These are phyloP conservation scores for Scomberomorus guttatus DNA, from an alignment of 2,797 vertebrate species.

Conservation along the genomic window DNA sequence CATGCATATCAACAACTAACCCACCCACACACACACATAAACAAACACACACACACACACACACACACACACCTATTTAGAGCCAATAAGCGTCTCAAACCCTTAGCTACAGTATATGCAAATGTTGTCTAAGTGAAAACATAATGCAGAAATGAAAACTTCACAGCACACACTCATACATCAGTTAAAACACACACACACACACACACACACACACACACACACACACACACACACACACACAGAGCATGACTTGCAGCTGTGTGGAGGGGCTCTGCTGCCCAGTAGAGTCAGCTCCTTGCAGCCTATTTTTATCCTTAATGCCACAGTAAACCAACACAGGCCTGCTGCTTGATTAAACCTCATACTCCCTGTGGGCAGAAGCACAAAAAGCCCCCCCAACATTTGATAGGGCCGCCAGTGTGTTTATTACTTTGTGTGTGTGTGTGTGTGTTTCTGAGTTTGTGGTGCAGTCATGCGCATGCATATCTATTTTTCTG, in stretches of 20 bases:
- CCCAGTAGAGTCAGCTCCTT: constrained; percentile 64
- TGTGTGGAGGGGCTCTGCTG: constrained; percentile 14
- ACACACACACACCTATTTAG: not conserved
- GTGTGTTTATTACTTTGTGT: constrained; percentile 51
- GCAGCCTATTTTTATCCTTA: constrained; percentile 75
- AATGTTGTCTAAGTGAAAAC: constrained; percentile 16
- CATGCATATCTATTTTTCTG: constrained; percentile 58
- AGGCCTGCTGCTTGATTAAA: constrained; percentile 74
- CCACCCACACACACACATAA: not conserved
- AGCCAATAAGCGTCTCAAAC: not conserved
- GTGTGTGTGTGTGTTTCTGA: constrained; percentile 9
- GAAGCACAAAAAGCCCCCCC: constrained; percentile 50
- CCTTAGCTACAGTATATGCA: constrained; percentile 20
- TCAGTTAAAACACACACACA: not conserved
- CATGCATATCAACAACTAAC: not conserved
- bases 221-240: constrained; percentile 42
- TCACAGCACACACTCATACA: constrained; percentile 5
- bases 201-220: constrained; percentile 18
- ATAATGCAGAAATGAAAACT: constrained; percentile 6
- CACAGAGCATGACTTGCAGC: constrained; percentile 55
- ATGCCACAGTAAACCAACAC: constrained; percentile 73
- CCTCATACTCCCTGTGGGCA: constrained; percentile 60
- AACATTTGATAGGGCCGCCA: constrained; percentile 57
- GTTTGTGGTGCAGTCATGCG: constrained; percentile 47
- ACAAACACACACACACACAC: not conserved